Evolutionary conservation across 2,888 invertebrate species (phyloP).

Genomic region (Hesperia comma): DNA sequence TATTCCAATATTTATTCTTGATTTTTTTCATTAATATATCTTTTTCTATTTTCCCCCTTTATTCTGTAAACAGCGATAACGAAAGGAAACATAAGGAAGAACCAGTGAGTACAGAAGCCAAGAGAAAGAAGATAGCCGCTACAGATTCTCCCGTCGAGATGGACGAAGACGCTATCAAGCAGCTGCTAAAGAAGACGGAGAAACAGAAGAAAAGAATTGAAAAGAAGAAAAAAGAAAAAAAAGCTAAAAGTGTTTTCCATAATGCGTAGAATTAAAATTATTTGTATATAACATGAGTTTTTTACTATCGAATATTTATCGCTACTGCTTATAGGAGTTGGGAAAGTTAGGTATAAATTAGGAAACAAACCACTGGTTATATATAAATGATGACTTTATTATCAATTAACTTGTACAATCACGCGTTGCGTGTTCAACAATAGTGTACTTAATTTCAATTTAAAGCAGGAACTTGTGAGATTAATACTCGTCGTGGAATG

Average conservation of each 20-base stretch:
- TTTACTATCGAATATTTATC: no score
- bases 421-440: not conserved
- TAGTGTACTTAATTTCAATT: not conserved
- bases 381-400: not conserved
- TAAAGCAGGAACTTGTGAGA: not conserved
- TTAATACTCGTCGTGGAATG: slow-evolving; percentile 71
- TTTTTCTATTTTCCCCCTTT: no score
- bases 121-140: slow-evolving; percentile 54
- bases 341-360: not conserved
- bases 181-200: slow-evolving; percentile 74
- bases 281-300: no score
- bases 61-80: slow-evolving; percentile 39
- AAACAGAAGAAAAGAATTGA: slow-evolving; percentile 69
- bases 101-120: slow-evolving; percentile 42
- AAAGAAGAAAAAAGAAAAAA: slow-evolving; percentile 69
- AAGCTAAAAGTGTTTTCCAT: slow-evolving; percentile 74
- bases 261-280: slow-evolving; percentile 65
- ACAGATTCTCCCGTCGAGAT: slow-evolving; percentile 59
- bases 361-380: not conserved
- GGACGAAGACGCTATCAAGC: slow-evolving; percentile 63
- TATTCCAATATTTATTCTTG: no score
- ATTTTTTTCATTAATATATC: not conserved
- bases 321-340: no score
- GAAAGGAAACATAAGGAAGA: slow-evolving; percentile 50
- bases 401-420: not conserved